A percentile compares a stretch with the other conserved stretches of the same genome.
Evolutionary conservation across 2,888 invertebrate genomes (phyloP).

Genomic region (Lypha dubia): DNA sequence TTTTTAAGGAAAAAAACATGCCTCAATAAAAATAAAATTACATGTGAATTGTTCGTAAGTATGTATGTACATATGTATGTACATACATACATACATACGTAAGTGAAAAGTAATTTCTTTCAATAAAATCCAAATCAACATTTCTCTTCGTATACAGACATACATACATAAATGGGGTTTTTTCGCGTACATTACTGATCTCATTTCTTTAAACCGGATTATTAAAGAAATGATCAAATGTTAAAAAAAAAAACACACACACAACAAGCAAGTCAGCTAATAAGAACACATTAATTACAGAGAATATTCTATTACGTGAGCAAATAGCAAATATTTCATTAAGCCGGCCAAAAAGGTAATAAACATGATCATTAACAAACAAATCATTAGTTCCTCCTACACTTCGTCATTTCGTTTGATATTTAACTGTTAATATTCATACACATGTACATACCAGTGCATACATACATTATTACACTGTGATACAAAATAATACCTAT

Average conservation of each 20-base stretch:
- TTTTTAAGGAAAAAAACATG: too few species aligned
- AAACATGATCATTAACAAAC: background rate
- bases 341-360: conserved; percentile 32
- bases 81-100: too few species aligned
- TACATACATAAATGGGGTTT: too few species aligned
- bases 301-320: background rate
- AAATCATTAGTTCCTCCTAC: background rate
- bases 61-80: too few species aligned
- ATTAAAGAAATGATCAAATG: background rate
- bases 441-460: background rate
- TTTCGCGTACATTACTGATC: too few species aligned
- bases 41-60: too few species aligned
- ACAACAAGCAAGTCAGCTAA: background rate
- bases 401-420: background rate
- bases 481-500: too few species aligned
- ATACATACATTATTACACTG: too few species aligned
- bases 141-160: too few species aligned
- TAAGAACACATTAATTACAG: background rate
- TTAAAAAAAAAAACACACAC: background rate
- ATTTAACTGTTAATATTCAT: background rate
- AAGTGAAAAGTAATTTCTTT: too few species aligned
- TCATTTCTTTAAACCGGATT: background rate
- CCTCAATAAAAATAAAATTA: too few species aligned
- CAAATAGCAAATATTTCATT: background rate
- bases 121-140: too few species aligned